Evolutionary conservation across 2,113 vertebrate species (phyloP).

Genomic region (Cyprinus carpio): DNA sequence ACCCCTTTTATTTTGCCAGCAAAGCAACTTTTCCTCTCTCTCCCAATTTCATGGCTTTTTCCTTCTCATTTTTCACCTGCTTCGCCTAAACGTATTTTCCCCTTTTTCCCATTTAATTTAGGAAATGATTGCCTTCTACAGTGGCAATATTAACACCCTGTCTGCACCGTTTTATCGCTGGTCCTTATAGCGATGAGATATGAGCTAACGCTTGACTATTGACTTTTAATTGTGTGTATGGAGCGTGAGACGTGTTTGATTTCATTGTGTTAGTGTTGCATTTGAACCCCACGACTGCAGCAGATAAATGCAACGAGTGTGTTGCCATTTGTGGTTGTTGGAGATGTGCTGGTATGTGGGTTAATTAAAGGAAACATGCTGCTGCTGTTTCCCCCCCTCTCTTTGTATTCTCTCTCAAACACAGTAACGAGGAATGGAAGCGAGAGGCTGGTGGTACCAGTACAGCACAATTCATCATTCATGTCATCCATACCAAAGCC

Average conservation of each 20-base stretch:
- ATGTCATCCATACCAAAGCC: conserved; percentile 88
- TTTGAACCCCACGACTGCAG: conserved; percentile 17
- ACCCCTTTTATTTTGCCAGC: conserved; percentile 62
- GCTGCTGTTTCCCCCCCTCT: conserved; percentile 77
- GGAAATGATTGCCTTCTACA: conserved; percentile 29
- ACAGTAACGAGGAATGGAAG: conserved; percentile 86
- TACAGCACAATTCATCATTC: conserved; percentile 94
- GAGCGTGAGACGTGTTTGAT: neutral
- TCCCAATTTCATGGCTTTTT: conserved; percentile 71
- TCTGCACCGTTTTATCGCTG: conserved; percentile 22
- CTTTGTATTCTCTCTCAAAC: conserved; percentile 77
- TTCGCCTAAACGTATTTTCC: conserved; percentile 52
- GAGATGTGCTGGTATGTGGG: conserved; percentile 62
- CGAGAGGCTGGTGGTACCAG: conserved; percentile 90
- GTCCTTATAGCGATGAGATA: conserved; percentile 42
- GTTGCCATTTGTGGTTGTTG: conserved; percentile 27
- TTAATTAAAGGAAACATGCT: conserved; percentile 93
- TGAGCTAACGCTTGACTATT: conserved; percentile 38
- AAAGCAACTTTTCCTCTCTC: conserved; percentile 69
- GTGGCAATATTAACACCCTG: neutral
- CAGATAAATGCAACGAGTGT: conserved; percentile 38
- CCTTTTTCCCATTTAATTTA: conserved; percentile 29
- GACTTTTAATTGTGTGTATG: conserved; percentile 13
- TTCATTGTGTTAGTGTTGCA: neutral
- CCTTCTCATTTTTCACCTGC: conserved; percentile 81